Base-by-base conservation (phyloP, 2,113 vertebrate genomes). In the Leptosomus discolor region DNA sequence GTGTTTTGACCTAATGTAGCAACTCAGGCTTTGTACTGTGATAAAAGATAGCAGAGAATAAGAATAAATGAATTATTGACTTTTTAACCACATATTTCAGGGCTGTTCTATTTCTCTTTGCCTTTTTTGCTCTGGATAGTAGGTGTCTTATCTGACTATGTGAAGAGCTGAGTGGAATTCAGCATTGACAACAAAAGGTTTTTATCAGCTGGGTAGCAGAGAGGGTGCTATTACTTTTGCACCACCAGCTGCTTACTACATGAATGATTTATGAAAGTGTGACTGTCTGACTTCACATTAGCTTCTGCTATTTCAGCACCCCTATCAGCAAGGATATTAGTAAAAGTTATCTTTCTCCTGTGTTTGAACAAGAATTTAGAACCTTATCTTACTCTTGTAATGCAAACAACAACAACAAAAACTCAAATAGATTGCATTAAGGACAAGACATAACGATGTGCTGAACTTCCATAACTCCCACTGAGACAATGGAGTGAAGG, bases 211-310 rank as follows among this genome's bases (percentile, higher is more conserved):
- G 88, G n/a, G 9, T 75, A 87, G 71, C 58, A 79, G 69, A 84
- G 65, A 93, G 86, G 69, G 85, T 96, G 90, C 73, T 92, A 88
- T 96, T 96, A 78, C 67, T 92, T 83, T 92, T 71, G 69, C 93
- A 97, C 82, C 84, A 90, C 67, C 92, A 95, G 94, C 88, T 97
- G 92, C 88, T 96, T 90, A 76, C 39, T 56, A 39, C 69, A 64
- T 97, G 21, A 95, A 91, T 96, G 92, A 96, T 93, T 90, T 94
- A 96, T 90, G 67, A 69, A 97, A 94, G 45, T 92, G 79, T 95
- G 90, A 90, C 57, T 94, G 90, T 75, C 75, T 97, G 90, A 92
- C 58, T 95, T 96, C 56, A 39, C 67, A 48, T 51, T 89, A 94
- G 51, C 37, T 87, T 87, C 43, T 95, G 57, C 37, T 91, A 83